These are phyloP conservation scores for Arctia plantaginis DNA, from an alignment of 2,888 invertebrate species.

Conservation along the genomic window DNA sequence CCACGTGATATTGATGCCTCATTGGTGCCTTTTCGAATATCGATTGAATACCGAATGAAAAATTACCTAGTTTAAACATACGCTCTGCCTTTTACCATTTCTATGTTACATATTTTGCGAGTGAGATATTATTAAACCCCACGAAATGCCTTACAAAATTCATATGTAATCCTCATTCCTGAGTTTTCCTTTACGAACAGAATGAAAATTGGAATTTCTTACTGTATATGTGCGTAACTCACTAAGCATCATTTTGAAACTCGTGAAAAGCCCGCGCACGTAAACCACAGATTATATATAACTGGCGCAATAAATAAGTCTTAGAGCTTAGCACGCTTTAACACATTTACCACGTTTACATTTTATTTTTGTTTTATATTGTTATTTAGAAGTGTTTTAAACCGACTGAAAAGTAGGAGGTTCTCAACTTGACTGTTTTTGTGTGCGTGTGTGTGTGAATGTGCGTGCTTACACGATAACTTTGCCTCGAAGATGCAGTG, in stretches of 20 bases:
- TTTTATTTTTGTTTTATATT: neutral
- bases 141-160: neutral
- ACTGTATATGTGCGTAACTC: neutral
- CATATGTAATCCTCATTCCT: constrained; percentile 1
- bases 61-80: neutral
- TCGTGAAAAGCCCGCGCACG: neutral
- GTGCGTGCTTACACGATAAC: too few relatives aligned
- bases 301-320: constrained; percentile 2
- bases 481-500: too few relatives aligned
- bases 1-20: too few relatives aligned
- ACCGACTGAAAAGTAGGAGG: neutral
- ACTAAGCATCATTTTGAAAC: neutral
- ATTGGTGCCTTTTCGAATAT: too few relatives aligned
- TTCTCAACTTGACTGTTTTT: too few relatives aligned
- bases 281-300: constrained; percentile 4
- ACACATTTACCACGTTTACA: neutral
- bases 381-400: neutral
- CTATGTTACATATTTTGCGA: neutral
- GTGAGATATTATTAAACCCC: neutral
- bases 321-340: neutral
- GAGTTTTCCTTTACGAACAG: neutral
- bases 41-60: neutral
- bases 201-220: constrained; percentile 3
- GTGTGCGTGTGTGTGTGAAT: too few relatives aligned
- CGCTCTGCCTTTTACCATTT: neutral